phyloP scores from a whole-genome alignment of 2,888 invertebrate genomes.

The Leptarthrus brevirostris region DNA sequence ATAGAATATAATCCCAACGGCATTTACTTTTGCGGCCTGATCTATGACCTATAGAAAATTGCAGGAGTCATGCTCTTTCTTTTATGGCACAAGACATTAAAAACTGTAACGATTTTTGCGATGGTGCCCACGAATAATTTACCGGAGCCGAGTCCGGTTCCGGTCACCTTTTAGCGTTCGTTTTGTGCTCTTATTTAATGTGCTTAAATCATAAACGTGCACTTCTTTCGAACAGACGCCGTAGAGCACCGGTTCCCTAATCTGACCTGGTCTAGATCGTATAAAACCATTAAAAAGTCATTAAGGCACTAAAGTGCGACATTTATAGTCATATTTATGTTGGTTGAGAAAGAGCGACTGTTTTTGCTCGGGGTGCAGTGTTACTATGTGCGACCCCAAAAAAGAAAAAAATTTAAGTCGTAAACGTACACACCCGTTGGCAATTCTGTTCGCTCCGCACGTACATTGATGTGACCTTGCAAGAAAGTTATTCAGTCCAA shows the following conservation, averaged over 20 bases:
- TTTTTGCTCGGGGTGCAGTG: constrained; percentile 13
- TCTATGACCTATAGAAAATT: no score
- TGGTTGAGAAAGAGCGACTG: background rate
- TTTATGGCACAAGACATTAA: no score
- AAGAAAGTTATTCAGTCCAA: background rate
- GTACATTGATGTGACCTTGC: constrained; percentile 4
- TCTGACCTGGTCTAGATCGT: constrained; percentile 13
- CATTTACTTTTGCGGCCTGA: no score
- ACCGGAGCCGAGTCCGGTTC: no score
- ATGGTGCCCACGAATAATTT: no score
- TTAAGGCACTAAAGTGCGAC: constrained; percentile 35
- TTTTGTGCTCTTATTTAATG: no score
- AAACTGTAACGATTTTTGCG: no score
- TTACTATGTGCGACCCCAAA: constrained; percentile 14
- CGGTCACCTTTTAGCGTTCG: no score
- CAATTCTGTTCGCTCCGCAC: no score
- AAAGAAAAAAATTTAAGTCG: background rate
- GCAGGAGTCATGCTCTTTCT: no score
- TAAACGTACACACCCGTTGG: background rate
- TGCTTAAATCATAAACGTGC: constrained; percentile 27
- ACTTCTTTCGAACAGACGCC: background rate
- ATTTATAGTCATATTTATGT: constrained; percentile 39
- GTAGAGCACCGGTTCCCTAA: background rate
- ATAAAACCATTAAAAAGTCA: constrained; percentile 28
- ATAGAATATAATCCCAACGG: no score